Conservation (phyloP, 2,113 vertebrate species). For the Pituophis catenifer region DNA sequence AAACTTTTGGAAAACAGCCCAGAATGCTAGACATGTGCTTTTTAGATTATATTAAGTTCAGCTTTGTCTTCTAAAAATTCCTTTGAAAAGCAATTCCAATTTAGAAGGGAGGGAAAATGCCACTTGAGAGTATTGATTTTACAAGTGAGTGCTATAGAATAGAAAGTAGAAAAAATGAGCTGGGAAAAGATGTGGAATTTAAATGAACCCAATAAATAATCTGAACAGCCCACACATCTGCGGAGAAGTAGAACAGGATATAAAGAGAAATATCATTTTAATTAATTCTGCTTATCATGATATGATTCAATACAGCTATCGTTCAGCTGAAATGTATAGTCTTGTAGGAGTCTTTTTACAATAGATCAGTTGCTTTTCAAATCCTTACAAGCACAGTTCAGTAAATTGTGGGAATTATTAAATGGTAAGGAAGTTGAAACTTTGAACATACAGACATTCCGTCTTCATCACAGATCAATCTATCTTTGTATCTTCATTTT, state of each 20-base stretch:
- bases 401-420: slow-evolving; percentile 21
- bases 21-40: neutral
- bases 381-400: slow-evolving; percentile 12
- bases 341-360: slow-evolving; percentile 43
- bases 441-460: neutral
- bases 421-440: slow-evolving; percentile 23
- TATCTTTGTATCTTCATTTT: neutral
- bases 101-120: slow-evolving; percentile 47
- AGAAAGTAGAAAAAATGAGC: slow-evolving; percentile 61
- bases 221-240: slow-evolving; percentile 63
- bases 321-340: neutral
- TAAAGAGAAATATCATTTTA: slow-evolving; percentile 49
- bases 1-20: slow-evolving; percentile 19
- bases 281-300: slow-evolving; percentile 34
- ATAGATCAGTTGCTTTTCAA: slow-evolving; percentile 26
- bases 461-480: neutral
- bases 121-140: slow-evolving; percentile 64
- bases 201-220: slow-evolving; percentile 70
- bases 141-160: slow-evolving; percentile 60
- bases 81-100: slow-evolving; percentile 53
- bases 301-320: slow-evolving; percentile 18
- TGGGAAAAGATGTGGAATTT: slow-evolving; percentile 60
- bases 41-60: slow-evolving; percentile 1
- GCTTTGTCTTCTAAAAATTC: slow-evolving; percentile 45
- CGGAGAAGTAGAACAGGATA: slow-evolving; percentile 51